A percentile compares a stretch with the other conserved stretches of the same genome.
phyloP scores from a whole-genome alignment of 2,113 vertebrate genomes.

The Colistium nudipinnis region DNA sequence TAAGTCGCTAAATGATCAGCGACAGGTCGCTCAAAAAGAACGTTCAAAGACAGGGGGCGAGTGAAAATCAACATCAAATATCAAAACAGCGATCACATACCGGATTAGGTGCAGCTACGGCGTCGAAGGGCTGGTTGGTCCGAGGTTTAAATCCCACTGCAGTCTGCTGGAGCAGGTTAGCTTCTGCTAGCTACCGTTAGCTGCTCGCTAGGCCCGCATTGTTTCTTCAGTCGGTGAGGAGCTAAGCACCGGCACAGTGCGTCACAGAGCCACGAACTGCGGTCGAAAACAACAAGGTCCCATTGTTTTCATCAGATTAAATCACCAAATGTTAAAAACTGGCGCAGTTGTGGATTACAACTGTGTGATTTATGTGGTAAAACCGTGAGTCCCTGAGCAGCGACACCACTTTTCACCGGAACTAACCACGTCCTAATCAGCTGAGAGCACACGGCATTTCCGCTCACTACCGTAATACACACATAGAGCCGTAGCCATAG shows the following conservation, averaged over 20 bases:
- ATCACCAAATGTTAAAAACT: background rate
- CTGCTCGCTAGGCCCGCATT: constrained; percentile 78
- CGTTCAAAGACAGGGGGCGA: rapidly evolving
- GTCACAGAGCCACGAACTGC: constrained; percentile 15
- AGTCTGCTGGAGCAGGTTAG: constrained; percentile 51
- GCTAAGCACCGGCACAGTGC: constrained; percentile 27
- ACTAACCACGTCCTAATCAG: constrained; percentile 69
- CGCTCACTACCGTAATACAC: constrained; percentile 58
- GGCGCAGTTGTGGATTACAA: constrained; percentile 28
- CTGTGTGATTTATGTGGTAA: background rate
- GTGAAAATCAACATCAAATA: rapidly evolving
- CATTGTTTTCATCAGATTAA: constrained; percentile 34
- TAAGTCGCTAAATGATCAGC: background rate
- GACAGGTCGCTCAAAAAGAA: rapidly evolving
- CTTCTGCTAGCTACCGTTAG: constrained; percentile 42
- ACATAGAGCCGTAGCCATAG: background rate
- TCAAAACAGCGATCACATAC: constrained; percentile 21
- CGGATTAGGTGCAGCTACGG: constrained; percentile 15
- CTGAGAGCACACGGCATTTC: constrained; percentile 60
- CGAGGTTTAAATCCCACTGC: constrained; percentile 73
- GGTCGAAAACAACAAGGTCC: background rate
- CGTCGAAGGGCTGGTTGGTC: constrained; percentile 46
- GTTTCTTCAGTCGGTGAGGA: constrained; percentile 61
- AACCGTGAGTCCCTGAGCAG: background rate
- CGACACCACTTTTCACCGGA: constrained; percentile 65